Base-by-base conservation (phyloP, 2,113 vertebrate species). In the Panthera uncia region DNA sequence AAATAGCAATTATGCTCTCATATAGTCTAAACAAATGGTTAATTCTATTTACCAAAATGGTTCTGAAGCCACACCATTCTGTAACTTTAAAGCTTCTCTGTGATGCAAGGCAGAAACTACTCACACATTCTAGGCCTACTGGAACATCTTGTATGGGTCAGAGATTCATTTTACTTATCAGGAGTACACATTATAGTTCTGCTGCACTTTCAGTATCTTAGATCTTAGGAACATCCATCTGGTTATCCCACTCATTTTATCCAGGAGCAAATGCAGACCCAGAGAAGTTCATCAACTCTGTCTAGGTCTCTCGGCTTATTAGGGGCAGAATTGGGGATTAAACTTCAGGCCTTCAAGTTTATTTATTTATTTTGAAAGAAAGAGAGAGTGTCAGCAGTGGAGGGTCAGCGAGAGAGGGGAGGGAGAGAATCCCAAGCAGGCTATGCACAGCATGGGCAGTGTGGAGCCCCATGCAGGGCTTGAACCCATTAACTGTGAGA, bases 1-100 rank as follows among this genome's bases (percentile, higher is more conserved):
- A 92, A 94, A 33, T 89, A 71, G 55, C 11, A 69, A 68, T 93
- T 90, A 68, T 83, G 25, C 85, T 94, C 48, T 85, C 66, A 83
- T n/a, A 50, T 69, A 50, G 41, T 57, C 80, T 92, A 55, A 78
- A 29, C 11, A 80, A 63, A 11, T 87, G 74, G 33, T 27, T 65
- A 78, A 15, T 84, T 33, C 50, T 89, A 12, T 88, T 81, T 66
- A 45, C 50, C 68, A 88, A 74, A 45, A 48, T 6, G 16, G 15
- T 57, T 79, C 29, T 19, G 63, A 71, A 94, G 52, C 10, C 61
- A 66, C 15, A 65, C n/a, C 33, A 45, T 93, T 91, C 92, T 57
- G 38, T 88, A 63, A 68, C 68, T 52, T 88, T 66, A 73, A n/a
- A 92, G 65, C 50, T 88, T 12, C 45, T 25, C 57, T 65, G 38